Percentiles rank a stretch among this genome's conserved stretches.
These are phyloP conservation scores for Mola mola DNA, from an alignment of 2,113 vertebrate genomes.

Conservation along the genomic window DNA sequence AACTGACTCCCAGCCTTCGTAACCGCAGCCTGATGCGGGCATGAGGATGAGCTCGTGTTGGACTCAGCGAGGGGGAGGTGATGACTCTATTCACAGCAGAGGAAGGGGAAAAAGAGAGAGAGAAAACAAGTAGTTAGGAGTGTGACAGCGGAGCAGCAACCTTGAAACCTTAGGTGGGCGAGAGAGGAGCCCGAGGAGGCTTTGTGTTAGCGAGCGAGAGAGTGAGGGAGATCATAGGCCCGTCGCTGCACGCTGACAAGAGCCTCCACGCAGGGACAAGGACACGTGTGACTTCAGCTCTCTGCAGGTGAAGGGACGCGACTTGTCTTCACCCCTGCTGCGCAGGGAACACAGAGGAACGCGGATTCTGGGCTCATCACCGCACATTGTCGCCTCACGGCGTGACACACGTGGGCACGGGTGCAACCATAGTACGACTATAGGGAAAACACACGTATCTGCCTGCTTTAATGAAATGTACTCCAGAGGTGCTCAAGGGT, in stretches of 20 bases:
- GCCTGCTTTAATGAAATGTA: background rate
- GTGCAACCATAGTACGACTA: background rate
- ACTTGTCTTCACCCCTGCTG: conserved; percentile 21
- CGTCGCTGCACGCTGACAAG: conserved; percentile 51
- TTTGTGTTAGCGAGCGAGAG: conserved; percentile 59
- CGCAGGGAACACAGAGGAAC: background rate
- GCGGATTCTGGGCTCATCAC: conserved; percentile 14
- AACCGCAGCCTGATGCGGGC: conserved; percentile 42
- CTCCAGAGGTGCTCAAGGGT: background rate
- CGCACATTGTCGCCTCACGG: conserved; percentile 5
- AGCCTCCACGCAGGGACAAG: conserved; percentile 58
- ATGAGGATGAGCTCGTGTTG: conserved; percentile 51
- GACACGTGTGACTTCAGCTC: conserved; percentile 50
- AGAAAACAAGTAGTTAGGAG: conserved; percentile 25
- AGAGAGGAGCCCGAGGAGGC: conserved; percentile 64
- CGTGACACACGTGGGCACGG: background rate
- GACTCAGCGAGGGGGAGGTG: conserved; percentile 49
- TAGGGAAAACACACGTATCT: background rate
- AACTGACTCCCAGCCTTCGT: conserved; percentile 26
- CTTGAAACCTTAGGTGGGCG: conserved; percentile 74
- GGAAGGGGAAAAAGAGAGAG: conserved; percentile 1
- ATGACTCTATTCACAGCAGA: conserved; percentile 49
- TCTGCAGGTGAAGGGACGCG: conserved; percentile 26
- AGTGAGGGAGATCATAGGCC: conserved; percentile 67
- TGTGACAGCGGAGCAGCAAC: conserved; percentile 67